phyloP scores from a whole-genome alignment of 2,888 invertebrate genomes.

The Tiliacea citrago region DNA sequence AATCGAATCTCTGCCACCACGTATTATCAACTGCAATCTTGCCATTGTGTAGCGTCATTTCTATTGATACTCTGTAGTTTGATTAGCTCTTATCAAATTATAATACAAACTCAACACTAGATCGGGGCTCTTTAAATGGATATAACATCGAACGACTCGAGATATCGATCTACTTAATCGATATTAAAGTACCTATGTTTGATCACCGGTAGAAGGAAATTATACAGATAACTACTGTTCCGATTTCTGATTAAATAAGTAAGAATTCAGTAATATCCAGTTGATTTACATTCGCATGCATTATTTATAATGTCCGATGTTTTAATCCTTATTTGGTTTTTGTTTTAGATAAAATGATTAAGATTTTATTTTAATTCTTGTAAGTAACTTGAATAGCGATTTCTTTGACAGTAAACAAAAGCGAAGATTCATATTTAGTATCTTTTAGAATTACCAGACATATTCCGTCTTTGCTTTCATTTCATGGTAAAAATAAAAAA shows the following conservation, averaged over 20 bases:
- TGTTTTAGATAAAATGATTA: neutral
- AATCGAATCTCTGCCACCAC: neutral
- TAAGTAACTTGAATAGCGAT: neutral
- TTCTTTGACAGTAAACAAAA: neutral
- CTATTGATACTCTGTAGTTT: slow-evolving; percentile 27
- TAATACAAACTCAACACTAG: slow-evolving; percentile 30
- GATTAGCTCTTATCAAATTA: slow-evolving; percentile 57
- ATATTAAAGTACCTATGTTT: slow-evolving; percentile 51
- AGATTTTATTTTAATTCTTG: neutral
- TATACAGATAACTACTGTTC: slow-evolving; percentile 66
- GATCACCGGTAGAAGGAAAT: slow-evolving; percentile 58
- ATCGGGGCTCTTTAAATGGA: slow-evolving; percentile 35
- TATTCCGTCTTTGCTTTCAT: no score
- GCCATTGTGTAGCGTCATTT: slow-evolving; percentile 15
- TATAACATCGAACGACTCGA: slow-evolving; percentile 42
- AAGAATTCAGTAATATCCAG: slow-evolving; percentile 22
- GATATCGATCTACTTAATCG: slow-evolving; percentile 69
- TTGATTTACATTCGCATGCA: neutral
- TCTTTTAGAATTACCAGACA: neutral
- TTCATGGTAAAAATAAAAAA: no score
- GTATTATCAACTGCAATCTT: neutral
- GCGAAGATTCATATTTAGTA: neutral
- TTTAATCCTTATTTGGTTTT: slow-evolving; percentile 13
- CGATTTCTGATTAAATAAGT: slow-evolving; percentile 42
- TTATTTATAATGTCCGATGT: neutral